Percentiles rank a stretch among this genome's conserved stretches.
Conservation (phyloP, 2,797 vertebrate species). For the Enteromius anoplus region DNA sequence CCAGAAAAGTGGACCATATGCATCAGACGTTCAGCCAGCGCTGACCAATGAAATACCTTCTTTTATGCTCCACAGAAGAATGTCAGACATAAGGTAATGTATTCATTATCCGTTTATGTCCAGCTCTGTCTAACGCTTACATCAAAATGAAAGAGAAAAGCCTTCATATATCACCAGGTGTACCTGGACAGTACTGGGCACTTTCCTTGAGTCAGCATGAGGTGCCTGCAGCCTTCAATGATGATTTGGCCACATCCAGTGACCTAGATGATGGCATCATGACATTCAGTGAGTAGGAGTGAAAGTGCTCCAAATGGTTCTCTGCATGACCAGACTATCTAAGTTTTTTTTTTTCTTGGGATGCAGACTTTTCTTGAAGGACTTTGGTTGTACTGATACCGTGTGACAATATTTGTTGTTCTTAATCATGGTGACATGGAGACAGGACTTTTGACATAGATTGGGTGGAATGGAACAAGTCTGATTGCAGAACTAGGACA, state of each 20-base stretch:
- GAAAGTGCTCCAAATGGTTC: background rate
- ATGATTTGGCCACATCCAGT: background rate
- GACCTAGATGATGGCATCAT: constrained; percentile 8
- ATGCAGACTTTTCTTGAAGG: background rate
- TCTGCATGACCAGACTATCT: background rate
- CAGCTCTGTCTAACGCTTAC: background rate
- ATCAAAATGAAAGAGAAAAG: background rate
- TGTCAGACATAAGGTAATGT: background rate
- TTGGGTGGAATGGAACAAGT: background rate
- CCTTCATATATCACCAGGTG: constrained; percentile 1
- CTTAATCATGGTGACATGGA: background rate
- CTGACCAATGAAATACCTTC: background rate
- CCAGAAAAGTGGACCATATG: no score
- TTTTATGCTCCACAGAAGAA: background rate
- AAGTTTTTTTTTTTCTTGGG: background rate
- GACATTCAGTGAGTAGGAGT: background rate
- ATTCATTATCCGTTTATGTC: background rate
- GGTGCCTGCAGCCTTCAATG: background rate
- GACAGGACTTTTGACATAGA: background rate
- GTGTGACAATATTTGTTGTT: background rate
- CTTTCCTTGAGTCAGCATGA: background rate
- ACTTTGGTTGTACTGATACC: background rate
- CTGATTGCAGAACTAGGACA: background rate
- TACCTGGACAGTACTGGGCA: background rate
- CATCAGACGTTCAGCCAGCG: no score